Percentiles rank a stretch among this genome's conserved stretches.
Conservation (phyloP, 2,113 vertebrate species). For the Dendropsophus ebraccatus region DNA sequence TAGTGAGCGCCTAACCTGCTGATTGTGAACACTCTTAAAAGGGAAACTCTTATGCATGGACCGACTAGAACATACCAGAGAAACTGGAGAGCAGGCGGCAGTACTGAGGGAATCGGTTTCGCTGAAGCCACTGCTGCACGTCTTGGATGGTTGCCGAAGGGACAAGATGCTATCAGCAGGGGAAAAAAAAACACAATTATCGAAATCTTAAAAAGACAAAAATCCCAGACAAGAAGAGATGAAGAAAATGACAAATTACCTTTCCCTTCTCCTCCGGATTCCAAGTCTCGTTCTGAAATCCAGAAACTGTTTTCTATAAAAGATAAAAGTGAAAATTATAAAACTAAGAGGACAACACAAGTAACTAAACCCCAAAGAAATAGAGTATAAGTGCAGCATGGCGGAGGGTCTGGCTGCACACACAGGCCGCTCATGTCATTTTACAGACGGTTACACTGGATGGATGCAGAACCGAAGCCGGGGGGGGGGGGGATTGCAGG, state of each 20-base stretch:
- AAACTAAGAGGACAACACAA: no score
- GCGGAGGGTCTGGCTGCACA: no score
- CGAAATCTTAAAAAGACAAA: conserved; percentile 60
- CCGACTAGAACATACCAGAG: conserved; percentile 83
- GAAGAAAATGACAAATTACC: not conserved
- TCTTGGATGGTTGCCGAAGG: conserved; percentile 87
- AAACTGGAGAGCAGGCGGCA: conserved; percentile 91
- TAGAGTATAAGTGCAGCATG: no score
- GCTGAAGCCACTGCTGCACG: conserved; percentile 91
- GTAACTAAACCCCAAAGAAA: no score
- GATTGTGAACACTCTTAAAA: no score
- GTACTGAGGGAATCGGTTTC: conserved; percentile 89
- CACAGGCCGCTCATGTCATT: no score
- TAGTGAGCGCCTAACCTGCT: no score
- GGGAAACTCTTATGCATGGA: no score
- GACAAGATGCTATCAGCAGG: not conserved
- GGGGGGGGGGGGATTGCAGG: no score
- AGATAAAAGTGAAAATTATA: not conserved
- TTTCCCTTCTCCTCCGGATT: conserved; percentile 46
- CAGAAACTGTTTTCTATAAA: not conserved
- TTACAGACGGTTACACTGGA: no score
- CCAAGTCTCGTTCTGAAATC: conserved; percentile 34
- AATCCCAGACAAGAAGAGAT: not conserved
- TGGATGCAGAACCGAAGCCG: no score
- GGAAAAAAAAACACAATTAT: no score